Percentiles rank a stretch among this genome's conserved stretches.
These are phyloP conservation scores for Hesperophylax magnus DNA, from an alignment of 1,140 invertebrate genomes.

Conservation along the genomic window DNA sequence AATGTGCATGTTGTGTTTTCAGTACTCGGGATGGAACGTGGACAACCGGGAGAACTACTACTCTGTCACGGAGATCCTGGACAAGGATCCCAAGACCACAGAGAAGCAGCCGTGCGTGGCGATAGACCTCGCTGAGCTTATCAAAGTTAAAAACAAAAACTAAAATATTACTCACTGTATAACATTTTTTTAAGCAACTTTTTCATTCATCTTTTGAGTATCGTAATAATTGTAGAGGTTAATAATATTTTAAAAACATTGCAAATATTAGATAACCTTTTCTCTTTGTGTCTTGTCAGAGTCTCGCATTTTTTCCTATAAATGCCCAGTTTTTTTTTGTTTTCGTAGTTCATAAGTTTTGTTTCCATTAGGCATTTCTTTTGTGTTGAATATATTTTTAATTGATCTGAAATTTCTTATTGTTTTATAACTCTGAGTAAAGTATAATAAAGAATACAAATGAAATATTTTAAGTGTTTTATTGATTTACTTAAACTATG, in stretches of 20 bases:
- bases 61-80: conserved; percentile 70
- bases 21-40: conserved; percentile 80
- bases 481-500: conserved; percentile 1
- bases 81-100: conserved; percentile 68
- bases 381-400: not conserved
- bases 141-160: conserved; percentile 69
- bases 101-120: conserved; percentile 71
- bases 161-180: conserved; percentile 33
- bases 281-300: no score
- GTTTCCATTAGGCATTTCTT: not conserved
- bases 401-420: not conserved
- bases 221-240: conserved; percentile 3
- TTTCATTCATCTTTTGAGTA: conserved; percentile 37
- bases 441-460: not conserved
- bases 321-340: no score
- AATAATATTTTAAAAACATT: not conserved
- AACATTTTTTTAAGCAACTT: conserved; percentile 37
- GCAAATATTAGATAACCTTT: no score
- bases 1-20: conserved; percentile 59
- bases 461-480: not conserved
- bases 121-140: conserved; percentile 69
- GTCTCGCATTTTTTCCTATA: no score
- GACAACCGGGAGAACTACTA: conserved; percentile 78
- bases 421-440: not conserved
- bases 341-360: no score